A percentile compares a stretch with the other conserved stretches of the same genome.
phyloP scores from a whole-genome alignment of 2,888 invertebrate genomes.

The Epirrita christyi region DNA sequence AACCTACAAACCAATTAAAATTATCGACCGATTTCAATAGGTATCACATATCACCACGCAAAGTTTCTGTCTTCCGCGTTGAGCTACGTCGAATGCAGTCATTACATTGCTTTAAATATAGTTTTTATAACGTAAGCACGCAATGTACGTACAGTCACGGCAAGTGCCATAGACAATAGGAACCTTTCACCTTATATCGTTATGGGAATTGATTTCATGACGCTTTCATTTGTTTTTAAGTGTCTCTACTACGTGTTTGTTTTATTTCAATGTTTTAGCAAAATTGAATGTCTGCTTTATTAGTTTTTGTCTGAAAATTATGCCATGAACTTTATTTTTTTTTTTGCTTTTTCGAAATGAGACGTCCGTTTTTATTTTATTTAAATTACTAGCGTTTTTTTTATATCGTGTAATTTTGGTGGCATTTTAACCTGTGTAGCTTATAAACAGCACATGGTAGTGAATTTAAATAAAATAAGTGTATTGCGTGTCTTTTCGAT shows the following conservation, averaged over 20 bases:
- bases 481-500: too few species aligned
- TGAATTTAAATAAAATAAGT: too few species aligned
- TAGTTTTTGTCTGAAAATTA: too few species aligned
- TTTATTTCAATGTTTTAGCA: conserved; percentile 15
- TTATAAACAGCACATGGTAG: too few species aligned
- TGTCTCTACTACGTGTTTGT: conserved; percentile 20
- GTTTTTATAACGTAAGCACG: conserved; percentile 22
- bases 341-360: too few species aligned
- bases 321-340: too few species aligned
- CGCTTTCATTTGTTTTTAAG: conserved; percentile 55
- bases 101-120: conserved; percentile 33
- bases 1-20: conserved; percentile 1
- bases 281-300: too few species aligned
- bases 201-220: conserved; percentile 58
- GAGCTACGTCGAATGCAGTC: background rate
- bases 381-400: too few species aligned
- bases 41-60: conserved; percentile 16
- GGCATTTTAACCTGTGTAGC: too few species aligned
- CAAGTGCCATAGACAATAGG: conserved; percentile 45
- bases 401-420: too few species aligned
- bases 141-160: conserved; percentile 25
- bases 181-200: conserved; percentile 64
- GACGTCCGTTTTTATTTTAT: too few species aligned
- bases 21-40: conserved; percentile 6
- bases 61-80: conserved; percentile 21